phyloP scores from a whole-genome alignment of 2,113 vertebrate species.

The Brachyhypopomus gauderio region DNA sequence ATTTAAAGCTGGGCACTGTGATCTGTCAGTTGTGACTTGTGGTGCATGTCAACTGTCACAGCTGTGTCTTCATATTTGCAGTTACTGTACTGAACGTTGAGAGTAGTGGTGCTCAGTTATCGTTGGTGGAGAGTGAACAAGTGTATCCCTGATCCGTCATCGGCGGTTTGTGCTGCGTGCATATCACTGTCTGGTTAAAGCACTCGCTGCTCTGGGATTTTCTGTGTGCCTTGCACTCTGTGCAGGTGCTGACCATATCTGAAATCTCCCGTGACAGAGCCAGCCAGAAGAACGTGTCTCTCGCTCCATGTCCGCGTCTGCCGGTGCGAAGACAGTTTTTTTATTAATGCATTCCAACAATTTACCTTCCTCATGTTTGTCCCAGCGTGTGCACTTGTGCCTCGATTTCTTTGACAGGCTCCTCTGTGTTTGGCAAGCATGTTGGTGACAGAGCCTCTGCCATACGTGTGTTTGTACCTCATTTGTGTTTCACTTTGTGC shows the following conservation, averaged over 20 bases:
- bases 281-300: conserved; percentile 33
- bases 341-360: conserved; percentile 42
- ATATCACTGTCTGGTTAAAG: background rate
- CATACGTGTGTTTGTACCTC: conserved; percentile 29
- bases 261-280: conserved; percentile 12
- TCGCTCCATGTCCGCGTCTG: conserved; percentile 25
- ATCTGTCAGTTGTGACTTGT: no score
- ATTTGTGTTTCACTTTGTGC: no score
- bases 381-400: conserved; percentile 40
- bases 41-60: no score
- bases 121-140: conserved; percentile 29
- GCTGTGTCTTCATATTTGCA: no score
- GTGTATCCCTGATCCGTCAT: conserved; percentile 36
- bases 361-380: conserved; percentile 10
- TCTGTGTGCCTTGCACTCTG: conserved; percentile 21
- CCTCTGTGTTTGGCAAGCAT: conserved; percentile 19
- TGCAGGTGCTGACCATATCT: conserved; percentile 26
- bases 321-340: conserved; percentile 24
- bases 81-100: conserved; percentile 24
- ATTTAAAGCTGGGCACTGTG: no score
- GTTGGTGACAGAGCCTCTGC: conserved; percentile 39
- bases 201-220: conserved; percentile 27
- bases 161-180: conserved; percentile 32
- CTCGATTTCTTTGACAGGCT: conserved; percentile 28
- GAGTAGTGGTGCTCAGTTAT: conserved; percentile 27